Conservation (phyloP, 2,797 vertebrate genomes). For the Ispidina picta region DNA sequence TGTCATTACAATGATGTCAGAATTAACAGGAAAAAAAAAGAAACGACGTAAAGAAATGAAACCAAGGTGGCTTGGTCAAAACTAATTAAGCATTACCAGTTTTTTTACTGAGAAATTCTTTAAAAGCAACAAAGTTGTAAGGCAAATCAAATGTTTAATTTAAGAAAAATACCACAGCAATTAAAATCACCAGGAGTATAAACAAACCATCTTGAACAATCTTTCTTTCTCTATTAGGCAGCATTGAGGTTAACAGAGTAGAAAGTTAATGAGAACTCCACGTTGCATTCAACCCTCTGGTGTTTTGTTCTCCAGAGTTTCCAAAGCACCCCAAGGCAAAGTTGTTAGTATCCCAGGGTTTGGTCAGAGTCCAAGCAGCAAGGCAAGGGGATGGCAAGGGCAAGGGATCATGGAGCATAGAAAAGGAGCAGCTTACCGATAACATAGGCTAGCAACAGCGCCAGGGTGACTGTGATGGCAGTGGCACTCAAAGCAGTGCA, state of each 20-base stretch:
- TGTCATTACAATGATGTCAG: not conserved
- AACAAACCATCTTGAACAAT: constrained; percentile 54
- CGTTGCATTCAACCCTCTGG: constrained; percentile 23
- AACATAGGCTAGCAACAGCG: constrained; percentile 91
- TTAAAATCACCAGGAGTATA: constrained; percentile 65
- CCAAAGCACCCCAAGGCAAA: not conserved
- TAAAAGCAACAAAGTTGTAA: constrained; percentile 29
- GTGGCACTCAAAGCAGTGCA: constrained; percentile 93
- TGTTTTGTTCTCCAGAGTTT: not conserved
- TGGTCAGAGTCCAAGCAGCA: not conserved
- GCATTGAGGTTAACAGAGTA: constrained; percentile 37
- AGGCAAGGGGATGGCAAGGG: not conserved
- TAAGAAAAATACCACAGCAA: constrained; percentile 68
- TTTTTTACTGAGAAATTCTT: constrained; percentile 22
- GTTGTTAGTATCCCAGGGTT: not conserved
- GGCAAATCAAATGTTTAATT: constrained; percentile 67
- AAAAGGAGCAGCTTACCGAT: constrained; percentile 85
- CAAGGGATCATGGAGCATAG: not conserved
- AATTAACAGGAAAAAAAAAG: not conserved
- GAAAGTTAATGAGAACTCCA: constrained; percentile 38
- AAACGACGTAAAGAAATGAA: not conserved
- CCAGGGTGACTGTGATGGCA: constrained; percentile 90
- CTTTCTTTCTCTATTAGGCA: constrained; percentile 28
- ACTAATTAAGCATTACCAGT: constrained; percentile 8
- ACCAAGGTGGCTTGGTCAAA: constrained; percentile 1